Percentiles rank a stretch among this genome's conserved stretches.
Conservation (phyloP, 2,113 vertebrate species). For the Neoarius graeffei region DNA sequence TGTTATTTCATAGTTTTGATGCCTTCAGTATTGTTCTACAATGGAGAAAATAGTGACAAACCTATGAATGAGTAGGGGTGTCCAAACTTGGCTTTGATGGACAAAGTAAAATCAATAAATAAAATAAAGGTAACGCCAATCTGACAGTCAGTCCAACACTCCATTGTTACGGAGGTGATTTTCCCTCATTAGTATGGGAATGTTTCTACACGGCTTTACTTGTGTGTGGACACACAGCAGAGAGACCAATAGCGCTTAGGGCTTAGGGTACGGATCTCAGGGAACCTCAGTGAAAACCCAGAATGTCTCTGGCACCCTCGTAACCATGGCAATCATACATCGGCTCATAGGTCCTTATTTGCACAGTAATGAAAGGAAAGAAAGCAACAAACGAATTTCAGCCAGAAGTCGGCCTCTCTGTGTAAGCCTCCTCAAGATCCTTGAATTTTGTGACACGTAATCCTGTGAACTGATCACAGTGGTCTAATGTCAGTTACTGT, state of each 20-base stretch:
- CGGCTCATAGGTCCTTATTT: constrained; percentile 44
- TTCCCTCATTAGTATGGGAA: neutral
- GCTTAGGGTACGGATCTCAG: constrained; percentile 14
- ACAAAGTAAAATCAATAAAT: neutral
- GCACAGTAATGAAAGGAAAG: constrained; percentile 48
- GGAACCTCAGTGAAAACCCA: constrained; percentile 22
- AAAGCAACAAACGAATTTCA: constrained; percentile 45
- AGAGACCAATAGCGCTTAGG: neutral
- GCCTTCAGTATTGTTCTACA: neutral
- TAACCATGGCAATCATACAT: constrained; percentile 48
- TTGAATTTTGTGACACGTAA: neutral
- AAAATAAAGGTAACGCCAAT: neutral
- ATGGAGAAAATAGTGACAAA: no score
- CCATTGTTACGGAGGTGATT: neutral
- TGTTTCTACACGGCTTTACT: neutral
- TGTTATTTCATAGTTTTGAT: no score
- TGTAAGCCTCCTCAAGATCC: no score
- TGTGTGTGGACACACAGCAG: neutral
- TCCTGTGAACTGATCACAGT: neutral
- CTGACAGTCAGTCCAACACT: neutral
- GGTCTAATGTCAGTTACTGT: neutral
- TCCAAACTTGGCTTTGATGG: no score
- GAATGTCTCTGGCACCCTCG: constrained; percentile 2
- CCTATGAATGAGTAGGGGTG: no score
- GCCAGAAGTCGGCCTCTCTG: constrained; percentile 9